These are phyloP conservation scores for Gnathonemus longibarbis DNA, from an alignment of 2,113 vertebrate genomes.

Conservation along the genomic window DNA sequence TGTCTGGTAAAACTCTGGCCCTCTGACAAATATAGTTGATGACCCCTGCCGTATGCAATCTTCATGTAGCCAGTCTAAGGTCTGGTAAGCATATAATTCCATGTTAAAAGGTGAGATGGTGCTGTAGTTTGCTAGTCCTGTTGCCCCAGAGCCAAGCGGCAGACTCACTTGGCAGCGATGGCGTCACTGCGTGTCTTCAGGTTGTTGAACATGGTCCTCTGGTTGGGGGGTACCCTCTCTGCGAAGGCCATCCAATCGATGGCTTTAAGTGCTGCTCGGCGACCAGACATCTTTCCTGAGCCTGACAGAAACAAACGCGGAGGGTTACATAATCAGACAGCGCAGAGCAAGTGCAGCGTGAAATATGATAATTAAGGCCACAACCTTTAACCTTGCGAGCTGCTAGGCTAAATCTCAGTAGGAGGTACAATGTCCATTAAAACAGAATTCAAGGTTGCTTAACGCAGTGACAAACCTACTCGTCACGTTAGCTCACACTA, in stretches of 20 bases:
- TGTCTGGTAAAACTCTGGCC: too few relatives aligned
- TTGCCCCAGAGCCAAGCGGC: not conserved
- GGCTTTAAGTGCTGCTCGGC: conserved; percentile 70
- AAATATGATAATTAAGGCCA: not conserved
- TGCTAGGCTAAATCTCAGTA: not conserved
- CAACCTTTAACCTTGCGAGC: not conserved
- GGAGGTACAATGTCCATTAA: not conserved
- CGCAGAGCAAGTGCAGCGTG: not conserved
- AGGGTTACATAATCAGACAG: not conserved
- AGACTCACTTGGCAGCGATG: conserved; percentile 71
- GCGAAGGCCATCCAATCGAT: conserved; percentile 82
- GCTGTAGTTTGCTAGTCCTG: not conserved
- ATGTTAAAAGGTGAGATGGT: not conserved
- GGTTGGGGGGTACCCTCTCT: conserved; percentile 71
- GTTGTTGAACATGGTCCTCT: conserved; percentile 73
- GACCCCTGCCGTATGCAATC: too few relatives aligned
- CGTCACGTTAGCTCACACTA: not conserved
- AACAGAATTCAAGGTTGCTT: not conserved
- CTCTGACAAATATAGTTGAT: too few relatives aligned
- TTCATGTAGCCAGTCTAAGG: too few relatives aligned
- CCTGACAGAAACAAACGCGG: not conserved
- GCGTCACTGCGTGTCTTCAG: conserved; percentile 77
- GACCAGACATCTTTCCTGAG: conserved; percentile 67
- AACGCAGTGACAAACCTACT: not conserved
- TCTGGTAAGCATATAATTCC: too few relatives aligned